Conservation (phyloP, 2,888 invertebrate species). For the Ptychoptera albimana region DNA sequence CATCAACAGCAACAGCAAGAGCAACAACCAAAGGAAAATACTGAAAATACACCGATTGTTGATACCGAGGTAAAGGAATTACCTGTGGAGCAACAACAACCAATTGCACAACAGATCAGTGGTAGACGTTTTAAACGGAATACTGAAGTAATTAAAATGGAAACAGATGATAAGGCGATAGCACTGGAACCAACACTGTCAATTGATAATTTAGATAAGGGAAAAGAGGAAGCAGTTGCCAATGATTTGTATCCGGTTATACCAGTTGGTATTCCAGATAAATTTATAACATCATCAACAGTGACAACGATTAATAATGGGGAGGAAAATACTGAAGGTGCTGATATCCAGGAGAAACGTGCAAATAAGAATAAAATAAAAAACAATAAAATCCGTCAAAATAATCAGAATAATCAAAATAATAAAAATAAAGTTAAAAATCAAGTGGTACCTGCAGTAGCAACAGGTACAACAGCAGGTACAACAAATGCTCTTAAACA, state of each 20-base stretch:
- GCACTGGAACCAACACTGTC: no score
- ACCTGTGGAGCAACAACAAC: no score
- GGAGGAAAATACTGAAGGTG: neutral
- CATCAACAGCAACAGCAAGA: no score
- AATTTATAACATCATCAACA: conserved; percentile 8
- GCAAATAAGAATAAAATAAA: conserved; percentile 16
- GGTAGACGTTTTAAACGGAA: no score
- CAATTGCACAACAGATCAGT: no score
- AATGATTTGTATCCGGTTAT: conserved; percentile 5
- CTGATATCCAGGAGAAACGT: neutral
- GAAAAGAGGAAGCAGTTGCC: conserved; percentile 6
- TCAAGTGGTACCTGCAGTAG: neutral
- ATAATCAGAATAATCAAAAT: conserved; percentile 6
- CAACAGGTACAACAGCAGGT: neutral
- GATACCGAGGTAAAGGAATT: no score
- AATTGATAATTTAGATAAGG: no score
- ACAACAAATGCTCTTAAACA: conserved; percentile 20
- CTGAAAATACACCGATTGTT: no score
- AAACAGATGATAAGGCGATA: no score
- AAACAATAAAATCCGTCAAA: conserved; percentile 15
- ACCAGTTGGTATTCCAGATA: conserved; percentile 10
- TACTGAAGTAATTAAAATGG: no score
- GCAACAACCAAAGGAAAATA: no score
- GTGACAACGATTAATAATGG: neutral
- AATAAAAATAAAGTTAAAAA: neutral